These are phyloP conservation scores for Columbina picui DNA, from an alignment of 2,113 vertebrate species.

Conservation along the genomic window DNA sequence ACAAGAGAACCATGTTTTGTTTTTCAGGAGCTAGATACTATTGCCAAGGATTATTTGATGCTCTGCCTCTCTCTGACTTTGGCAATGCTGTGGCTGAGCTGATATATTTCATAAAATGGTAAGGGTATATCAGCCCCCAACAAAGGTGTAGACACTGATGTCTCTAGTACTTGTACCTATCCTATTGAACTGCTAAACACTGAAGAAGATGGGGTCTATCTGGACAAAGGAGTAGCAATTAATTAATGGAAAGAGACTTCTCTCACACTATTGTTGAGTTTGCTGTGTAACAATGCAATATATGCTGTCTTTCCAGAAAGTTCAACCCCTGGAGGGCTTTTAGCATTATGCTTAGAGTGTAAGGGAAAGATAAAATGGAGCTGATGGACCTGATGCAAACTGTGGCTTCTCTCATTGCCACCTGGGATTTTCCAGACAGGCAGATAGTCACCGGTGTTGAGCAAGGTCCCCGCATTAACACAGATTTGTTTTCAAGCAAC, in stretches of 20 bases:
- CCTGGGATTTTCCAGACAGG: background rate
- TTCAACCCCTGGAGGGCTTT: constrained; percentile 6
- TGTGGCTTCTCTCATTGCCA: background rate
- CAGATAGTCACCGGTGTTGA: background rate
- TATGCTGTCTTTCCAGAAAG: background rate
- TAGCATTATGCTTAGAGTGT: background rate
- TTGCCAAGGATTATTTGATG: background rate
- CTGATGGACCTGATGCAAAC: background rate
- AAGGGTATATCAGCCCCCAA: background rate
- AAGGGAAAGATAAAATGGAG: background rate
- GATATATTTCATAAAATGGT: background rate
- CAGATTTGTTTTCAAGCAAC: background rate
- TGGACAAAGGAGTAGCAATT: background rate
- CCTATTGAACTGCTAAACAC: background rate
- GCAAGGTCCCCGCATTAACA: background rate
- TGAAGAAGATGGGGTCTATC: background rate
- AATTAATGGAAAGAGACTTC: background rate
- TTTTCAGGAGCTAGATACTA: background rate
- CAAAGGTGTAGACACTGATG: background rate
- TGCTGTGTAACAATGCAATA: background rate
- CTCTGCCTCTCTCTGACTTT: background rate
- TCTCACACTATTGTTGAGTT: background rate
- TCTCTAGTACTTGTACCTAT: background rate
- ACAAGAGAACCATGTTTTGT: background rate
- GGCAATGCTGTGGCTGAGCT: background rate